Base-by-base conservation (phyloP, 2,113 vertebrate species). In the Saguinus imperator region DNA sequence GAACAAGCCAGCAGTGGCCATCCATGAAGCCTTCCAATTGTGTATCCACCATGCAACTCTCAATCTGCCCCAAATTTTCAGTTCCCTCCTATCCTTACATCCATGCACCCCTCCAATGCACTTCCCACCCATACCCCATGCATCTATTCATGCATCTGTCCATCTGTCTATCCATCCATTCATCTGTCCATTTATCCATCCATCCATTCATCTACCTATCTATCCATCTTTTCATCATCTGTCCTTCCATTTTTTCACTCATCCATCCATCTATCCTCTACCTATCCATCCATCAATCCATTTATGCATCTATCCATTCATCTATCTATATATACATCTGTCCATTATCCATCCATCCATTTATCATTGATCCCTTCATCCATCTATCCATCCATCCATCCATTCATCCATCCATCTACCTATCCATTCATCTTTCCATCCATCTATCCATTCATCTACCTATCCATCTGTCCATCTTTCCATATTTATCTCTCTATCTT, bases 231-330 rank as follows among this genome's bases (percentile, higher is more conserved):
- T 72, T n/a, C 58, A 27, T 27, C 10, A 29, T 70, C 11, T 32
- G 35, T 50, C 8, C 21, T 20, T 20, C n/a, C 68, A 14, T 13
- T 37, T 8, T 40, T 48, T 17, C 10, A 1, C 21, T 50, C 14
- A 4, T 77, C n/a, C 32, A 1, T 57, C 37, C 7, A 18, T 37
- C 57, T 35, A 9, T 32, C 10, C 52, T 43, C 6, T 25, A 3
- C 4, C 25, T 0, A 17, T 35, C 35, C 8, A 18, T 4, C n/a
- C 20, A 8, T 14, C 27, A 3, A 3, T 8, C 75, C 29, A 17
- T 10, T 18, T 14, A 37, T 32, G 29, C 5, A 6, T 16, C 3
- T 52, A 7, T 8, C 6, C 14, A 12, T 0, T 48, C 20, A 21
- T 25, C 21, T 43, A 43, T 43, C 13, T 1, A 9, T 32, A 43